These are phyloP conservation scores for Ophiothrix spiculata DNA, from an alignment of 35 echinoderm and acorn worm genomes.

Conservation along the genomic window DNA sequence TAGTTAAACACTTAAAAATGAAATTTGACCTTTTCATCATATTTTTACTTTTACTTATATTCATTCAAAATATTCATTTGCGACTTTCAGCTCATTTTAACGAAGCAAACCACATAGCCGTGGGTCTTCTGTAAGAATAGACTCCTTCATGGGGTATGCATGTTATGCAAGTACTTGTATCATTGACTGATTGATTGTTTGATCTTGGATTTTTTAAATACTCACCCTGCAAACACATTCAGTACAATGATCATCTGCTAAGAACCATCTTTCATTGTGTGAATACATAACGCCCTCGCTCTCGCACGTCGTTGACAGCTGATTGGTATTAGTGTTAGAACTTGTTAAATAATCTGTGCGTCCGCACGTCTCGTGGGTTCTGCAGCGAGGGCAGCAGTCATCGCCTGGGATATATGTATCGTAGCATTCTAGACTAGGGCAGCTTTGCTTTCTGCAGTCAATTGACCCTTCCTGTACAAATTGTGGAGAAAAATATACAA, in stretches of 20 bases:
- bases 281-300: conserved; percentile 18
- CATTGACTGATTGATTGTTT: too few relatives aligned
- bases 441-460: conserved; percentile 46
- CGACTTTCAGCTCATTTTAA: too few relatives aligned
- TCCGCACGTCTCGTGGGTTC: conserved; percentile 51
- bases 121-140: too few relatives aligned
- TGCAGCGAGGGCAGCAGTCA: conserved; percentile 93
- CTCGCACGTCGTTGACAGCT: not conserved
- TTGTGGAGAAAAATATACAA: too few relatives aligned
- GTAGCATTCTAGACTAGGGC: conserved; percentile 51
- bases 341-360: not conserved
- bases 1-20: too few relatives aligned
- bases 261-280: conserved; percentile 75
- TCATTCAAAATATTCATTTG: too few relatives aligned
- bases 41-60: too few relatives aligned
- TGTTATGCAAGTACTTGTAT: too few relatives aligned
- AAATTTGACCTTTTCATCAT: too few relatives aligned
- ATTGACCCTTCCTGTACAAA: conserved; percentile 65
- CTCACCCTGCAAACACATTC: conserved; percentile 86
- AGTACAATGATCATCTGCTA: conserved; percentile 76
- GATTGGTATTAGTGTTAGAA: not conserved
- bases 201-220: too few relatives aligned
- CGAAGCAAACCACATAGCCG: too few relatives aligned
- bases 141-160: too few relatives aligned
- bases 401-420: conserved; percentile 68